phyloP scores from a whole-genome alignment of 2,888 invertebrate species.

The Herminia tarsipennalis region DNA sequence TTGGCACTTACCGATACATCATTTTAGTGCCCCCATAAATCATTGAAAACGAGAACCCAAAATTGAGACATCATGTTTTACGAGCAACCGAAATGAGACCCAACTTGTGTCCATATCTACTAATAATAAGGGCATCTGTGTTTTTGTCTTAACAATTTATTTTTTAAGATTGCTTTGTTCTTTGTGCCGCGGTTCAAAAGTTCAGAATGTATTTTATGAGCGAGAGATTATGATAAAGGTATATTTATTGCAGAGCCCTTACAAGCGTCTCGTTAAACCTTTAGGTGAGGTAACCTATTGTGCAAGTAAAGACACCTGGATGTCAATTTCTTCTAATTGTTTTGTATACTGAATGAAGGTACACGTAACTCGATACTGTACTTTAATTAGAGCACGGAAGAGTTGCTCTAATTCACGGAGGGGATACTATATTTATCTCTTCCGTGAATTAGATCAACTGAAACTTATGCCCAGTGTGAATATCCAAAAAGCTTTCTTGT shows the following conservation, averaged over 20 bases:
- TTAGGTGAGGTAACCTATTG: too few species aligned
- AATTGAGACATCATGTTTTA: slow-evolving; percentile 44
- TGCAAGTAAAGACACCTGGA: too few species aligned
- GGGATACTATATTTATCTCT: background rate
- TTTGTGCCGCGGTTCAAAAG: slow-evolving; percentile 10
- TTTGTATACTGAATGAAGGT: too few species aligned
- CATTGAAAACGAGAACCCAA: slow-evolving; percentile 43
- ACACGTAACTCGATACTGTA: too few species aligned
- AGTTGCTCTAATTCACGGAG: too few species aligned
- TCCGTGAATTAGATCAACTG: too few species aligned
- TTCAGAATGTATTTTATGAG: slow-evolving; percentile 3
- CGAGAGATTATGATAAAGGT: slow-evolving; percentile 1
- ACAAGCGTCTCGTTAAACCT: too few species aligned
- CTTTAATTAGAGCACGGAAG: too few species aligned
- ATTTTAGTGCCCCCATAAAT: slow-evolving; percentile 45
- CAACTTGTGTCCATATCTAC: slow-evolving; percentile 25
- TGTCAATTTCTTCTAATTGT: too few species aligned
- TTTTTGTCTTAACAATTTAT: slow-evolving; percentile 13
- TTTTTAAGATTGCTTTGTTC: slow-evolving; percentile 12
- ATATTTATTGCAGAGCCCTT: slow-evolving; percentile 2
- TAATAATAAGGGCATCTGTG: slow-evolving; percentile 43
- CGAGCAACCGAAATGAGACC: slow-evolving; percentile 22
- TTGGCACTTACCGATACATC: slow-evolving; percentile 33
- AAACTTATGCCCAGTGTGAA: too few species aligned
- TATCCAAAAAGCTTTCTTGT: too few species aligned